Evolutionary conservation across 2,888 invertebrate species (phyloP), one percentile per base, ranked within the genome.

Genomic region (Stegana nigrithorax): DNA sequence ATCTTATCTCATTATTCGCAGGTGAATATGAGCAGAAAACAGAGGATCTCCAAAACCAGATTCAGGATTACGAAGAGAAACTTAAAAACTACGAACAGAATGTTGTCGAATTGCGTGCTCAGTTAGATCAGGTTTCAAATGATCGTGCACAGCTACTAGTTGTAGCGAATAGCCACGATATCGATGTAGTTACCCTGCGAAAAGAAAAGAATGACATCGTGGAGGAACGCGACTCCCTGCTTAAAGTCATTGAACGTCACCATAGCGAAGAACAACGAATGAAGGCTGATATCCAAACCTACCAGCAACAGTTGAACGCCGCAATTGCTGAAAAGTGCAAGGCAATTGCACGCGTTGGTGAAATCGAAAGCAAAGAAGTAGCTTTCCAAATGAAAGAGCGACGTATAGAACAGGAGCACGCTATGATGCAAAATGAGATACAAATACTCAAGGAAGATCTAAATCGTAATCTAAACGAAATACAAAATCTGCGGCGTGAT

Each of bases 241-340:
- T 91, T 17, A 89, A 90, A 71, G 91, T 92, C 81, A 85, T 93
- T 21, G 91, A 93, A 79, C 87, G 93, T 23, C 88, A 93, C 59
- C 90, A 91, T 81, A 86, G 88, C 0, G 93, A 95, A 87, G 84
- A 93, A 42, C 92, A 93, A 80, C 88, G 92, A 58, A 84, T 93
- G 63, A 90, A 90, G 72, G 87, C 89, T 3, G 94, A 92, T 82
- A 86, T 93, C 67, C 87, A 88, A 50, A 87, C 89, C 2, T 86
- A 94, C 59, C 90, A 91, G n/a, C 89, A 90, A 71, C 94, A 95
- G 84, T 84, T 96, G 32, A 90, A 91, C 72, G 84, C 88, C 56
- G 92, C 95, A 21, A 91, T 94, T 66, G 89, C 90, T 72, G 89
- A 92, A 2, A 96, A 95, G 87, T 94, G 93, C 86, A 93, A 95